Evolutionary conservation across 2,113 vertebrate species (phyloP).

Genomic region (Phalacrocorax pelagicus): DNA sequence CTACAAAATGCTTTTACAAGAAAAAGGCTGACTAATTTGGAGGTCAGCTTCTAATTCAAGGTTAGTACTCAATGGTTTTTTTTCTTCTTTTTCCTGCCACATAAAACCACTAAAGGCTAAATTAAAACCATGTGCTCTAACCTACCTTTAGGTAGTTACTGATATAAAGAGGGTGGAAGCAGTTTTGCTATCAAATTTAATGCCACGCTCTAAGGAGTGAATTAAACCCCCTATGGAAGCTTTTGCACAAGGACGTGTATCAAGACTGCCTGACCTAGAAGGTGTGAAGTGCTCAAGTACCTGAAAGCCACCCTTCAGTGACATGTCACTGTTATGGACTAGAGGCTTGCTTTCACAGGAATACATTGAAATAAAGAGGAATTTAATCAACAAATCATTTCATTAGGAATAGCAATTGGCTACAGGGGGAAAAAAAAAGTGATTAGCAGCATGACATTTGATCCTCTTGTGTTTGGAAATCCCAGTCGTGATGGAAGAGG

Average conservation of each 20-base stretch:
- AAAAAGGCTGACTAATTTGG: conserved; percentile 39
- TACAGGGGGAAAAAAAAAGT: background rate
- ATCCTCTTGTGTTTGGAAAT: background rate
- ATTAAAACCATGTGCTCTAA: conserved; percentile 42
- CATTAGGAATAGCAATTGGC: background rate
- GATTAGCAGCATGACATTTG: background rate
- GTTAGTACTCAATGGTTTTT: conserved; percentile 16
- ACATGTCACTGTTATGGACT: background rate
- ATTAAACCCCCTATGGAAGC: background rate
- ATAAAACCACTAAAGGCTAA: conserved; percentile 45
- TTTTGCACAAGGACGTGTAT: background rate
- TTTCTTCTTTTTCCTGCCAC: background rate
- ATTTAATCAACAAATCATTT: background rate
- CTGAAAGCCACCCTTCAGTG: background rate
- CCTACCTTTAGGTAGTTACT: conserved; percentile 26
- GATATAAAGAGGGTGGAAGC: conserved; percentile 12
- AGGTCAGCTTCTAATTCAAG: conserved; percentile 63
- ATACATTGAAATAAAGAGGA: background rate
- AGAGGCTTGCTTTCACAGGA: background rate
- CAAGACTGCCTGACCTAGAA: background rate
- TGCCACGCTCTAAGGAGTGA: background rate
- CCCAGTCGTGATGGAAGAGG: background rate
- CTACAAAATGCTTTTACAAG: conserved; percentile 51
- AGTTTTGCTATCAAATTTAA: background rate
- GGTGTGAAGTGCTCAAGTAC: background rate